Evolutionary conservation across 1,140 invertebrate species (phyloP).

Genomic region (Sitobion miscanthi): DNA sequence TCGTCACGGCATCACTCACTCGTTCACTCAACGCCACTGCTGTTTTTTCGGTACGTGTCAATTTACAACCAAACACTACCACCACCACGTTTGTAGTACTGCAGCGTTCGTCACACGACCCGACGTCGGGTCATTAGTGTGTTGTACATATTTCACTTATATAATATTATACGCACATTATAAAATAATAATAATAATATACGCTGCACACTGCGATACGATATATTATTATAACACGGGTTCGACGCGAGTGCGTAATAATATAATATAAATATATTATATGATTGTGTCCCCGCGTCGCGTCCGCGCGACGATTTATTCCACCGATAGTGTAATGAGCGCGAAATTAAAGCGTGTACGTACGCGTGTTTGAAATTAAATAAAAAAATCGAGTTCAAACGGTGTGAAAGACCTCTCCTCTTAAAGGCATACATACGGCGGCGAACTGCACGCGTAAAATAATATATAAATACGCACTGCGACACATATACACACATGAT

Average conservation of each 20-base stretch:
- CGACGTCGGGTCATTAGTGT: conserved; percentile 20
- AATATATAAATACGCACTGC: not conserved
- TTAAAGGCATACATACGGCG: not conserved
- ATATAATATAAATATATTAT: too few relatives aligned
- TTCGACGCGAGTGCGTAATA: not conserved
- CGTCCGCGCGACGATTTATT: not conserved
- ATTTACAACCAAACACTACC: conserved; percentile 42
- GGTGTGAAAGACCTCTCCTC: conserved; percentile 43
- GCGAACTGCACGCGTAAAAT: not conserved
- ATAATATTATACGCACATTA: not conserved
- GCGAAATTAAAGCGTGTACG: conserved; percentile 27
- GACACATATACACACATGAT: not conserved
- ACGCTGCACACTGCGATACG: not conserved
- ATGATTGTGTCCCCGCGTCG: not conserved
- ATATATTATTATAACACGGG: not conserved
- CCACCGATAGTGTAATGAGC: not conserved
- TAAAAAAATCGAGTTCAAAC: conserved; percentile 27
- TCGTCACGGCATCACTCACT: conserved; percentile 51
- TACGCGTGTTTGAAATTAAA: not conserved
- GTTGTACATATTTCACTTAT: not conserved
- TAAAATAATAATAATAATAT: not conserved
- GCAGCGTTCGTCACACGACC: not conserved
- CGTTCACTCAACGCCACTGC: not conserved
- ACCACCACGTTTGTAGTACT: not conserved
- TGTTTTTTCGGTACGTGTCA: conserved; percentile 49